A percentile compares a stretch with the other conserved stretches of the same genome.
phyloP scores from a whole-genome alignment of 2,888 invertebrate species.

The Arge pagana region DNA sequence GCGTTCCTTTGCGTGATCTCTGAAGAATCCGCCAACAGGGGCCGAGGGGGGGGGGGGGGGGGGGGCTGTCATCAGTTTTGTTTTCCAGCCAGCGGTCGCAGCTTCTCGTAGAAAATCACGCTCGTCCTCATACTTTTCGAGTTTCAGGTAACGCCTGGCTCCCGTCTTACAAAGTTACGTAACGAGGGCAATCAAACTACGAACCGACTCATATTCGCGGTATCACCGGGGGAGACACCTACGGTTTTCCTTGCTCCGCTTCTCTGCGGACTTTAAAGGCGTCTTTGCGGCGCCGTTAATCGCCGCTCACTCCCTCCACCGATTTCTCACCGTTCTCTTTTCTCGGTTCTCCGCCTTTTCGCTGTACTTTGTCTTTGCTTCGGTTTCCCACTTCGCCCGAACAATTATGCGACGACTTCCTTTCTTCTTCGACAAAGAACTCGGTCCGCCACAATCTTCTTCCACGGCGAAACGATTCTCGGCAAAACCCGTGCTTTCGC shows the following conservation, averaged over 20 bases:
- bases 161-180: slow-evolving; percentile 15
- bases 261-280: slow-evolving; percentile 2
- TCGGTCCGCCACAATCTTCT: no score
- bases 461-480: no score
- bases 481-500: no score
- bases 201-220: slow-evolving; percentile 21
- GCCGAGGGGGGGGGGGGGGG: no score
- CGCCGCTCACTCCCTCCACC: slow-evolving; percentile 7
- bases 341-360: background rate
- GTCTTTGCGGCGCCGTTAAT: slow-evolving; percentile 31
- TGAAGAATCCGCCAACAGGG: no score
- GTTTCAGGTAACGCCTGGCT: slow-evolving; percentile 24
- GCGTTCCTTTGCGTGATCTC: slow-evolving; percentile 27
- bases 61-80: no score
- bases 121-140: slow-evolving; percentile 23
- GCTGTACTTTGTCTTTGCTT: background rate
- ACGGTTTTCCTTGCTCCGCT: no score
- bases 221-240: no score
- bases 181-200: slow-evolving; percentile 24
- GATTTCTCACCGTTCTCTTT: background rate
- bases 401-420: no score
- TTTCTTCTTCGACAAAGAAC: no score
- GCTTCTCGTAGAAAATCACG: no score
- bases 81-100: no score
- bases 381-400: background rate